Conservation (phyloP, 1,140 invertebrate genomes). For the Teleogryllus occipitalis region DNA sequence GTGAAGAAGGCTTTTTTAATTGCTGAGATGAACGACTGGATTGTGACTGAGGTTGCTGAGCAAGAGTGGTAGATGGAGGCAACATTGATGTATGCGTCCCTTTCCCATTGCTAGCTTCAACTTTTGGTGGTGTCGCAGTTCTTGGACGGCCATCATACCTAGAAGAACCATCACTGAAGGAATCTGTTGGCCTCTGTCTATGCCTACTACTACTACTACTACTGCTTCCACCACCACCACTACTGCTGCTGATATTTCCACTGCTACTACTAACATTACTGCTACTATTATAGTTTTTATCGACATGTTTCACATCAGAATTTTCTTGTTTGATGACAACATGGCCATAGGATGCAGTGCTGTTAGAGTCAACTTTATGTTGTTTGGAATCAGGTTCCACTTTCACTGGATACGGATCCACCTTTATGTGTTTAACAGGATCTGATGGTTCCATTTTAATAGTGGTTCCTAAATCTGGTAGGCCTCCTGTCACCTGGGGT, state of each 20-base stretch:
- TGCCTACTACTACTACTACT: not conserved
- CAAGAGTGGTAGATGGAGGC: not conserved
- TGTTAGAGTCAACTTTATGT: not conserved
- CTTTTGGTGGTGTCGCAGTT: not conserved
- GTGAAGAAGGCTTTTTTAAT: not conserved
- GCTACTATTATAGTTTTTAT: not conserved
- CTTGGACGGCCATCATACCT: not conserved
- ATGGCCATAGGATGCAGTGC: not conserved
- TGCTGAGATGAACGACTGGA: not conserved
- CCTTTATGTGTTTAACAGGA: not conserved
- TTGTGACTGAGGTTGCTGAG: not conserved
- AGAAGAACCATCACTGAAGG: not conserved
- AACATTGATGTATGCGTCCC: not conserved
- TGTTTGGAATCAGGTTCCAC: not conserved
- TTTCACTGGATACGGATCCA: not conserved
- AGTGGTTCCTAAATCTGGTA: not conserved
- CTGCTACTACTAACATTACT: not conserved
- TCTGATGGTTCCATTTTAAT: not conserved
- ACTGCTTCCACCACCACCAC: not conserved
- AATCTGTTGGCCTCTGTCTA: not conserved
- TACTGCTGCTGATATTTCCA: not conserved
- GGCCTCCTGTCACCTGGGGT: not conserved
- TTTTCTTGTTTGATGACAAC: slow-evolving; percentile 11
- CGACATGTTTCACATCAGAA: slow-evolving; percentile 6
- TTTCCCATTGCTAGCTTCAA: not conserved